Base-by-base conservation (phyloP, 2,888 invertebrate genomes). In the Nineta flava region DNA sequence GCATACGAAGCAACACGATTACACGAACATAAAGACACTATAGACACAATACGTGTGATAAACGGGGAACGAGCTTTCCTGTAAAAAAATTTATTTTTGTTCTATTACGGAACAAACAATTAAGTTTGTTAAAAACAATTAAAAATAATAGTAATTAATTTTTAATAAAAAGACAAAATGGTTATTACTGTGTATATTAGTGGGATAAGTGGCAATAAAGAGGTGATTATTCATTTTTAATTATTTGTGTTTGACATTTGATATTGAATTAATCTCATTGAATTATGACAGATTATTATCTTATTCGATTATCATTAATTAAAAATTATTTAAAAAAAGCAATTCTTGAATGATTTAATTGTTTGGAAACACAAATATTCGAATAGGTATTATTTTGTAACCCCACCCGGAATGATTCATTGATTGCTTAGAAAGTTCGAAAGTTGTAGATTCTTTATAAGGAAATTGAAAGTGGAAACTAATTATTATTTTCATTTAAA, bases 131-230 rank as follows among this genome's bases (percentile, higher is more conserved):
- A 26, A 26, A 19, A 26, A 26, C 7, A 26, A 7, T 26, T 26
- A 6, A 26, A 26, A 26, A 26, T 7, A 26, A 26, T 6, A 26
- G 26, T 26, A 26, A 7, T 26, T 26, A 26, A 26, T 5, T 43
- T 17, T 17, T 3, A 16, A 17, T 17, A 44, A 44, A 21, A 44
- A 21, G 43, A 19, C 46, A 47, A 17, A 68, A 92, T 92, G 91
- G 88, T 85, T 69, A 82, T 92, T 62, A 91, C 88, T 77, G 80
- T 92, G 57, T 92, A 87, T 71, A 75, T 91, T 65, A 90, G 90
- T 68, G 90, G 90, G 63, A 90, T 90, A 73, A 91, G 90, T 64
- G 91, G 90, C 62, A 91, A 88, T 69, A 90, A 92, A 74, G 91
- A 92, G 84, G 91, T 88, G 73, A 76, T 79, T 26, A 26, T 26